These are phyloP conservation scores for Antennarius striatus DNA, from an alignment of 2,113 vertebrate species.

Conservation along the genomic window DNA sequence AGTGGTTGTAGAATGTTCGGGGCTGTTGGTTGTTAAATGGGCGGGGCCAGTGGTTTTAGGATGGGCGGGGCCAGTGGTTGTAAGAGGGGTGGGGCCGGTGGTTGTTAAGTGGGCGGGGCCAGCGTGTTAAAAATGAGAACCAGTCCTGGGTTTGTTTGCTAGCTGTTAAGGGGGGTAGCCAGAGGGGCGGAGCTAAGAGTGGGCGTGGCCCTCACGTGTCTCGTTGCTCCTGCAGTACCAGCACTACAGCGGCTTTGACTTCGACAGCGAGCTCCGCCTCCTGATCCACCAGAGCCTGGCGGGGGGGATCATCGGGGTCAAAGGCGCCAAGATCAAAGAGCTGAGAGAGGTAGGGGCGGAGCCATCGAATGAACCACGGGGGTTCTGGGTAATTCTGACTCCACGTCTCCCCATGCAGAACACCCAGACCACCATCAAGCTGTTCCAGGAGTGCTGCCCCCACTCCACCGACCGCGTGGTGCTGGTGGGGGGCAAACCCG, in stretches of 20 bases:
- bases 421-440: slow-evolving; percentile 98
- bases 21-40: no score
- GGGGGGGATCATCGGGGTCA: slow-evolving; percentile 97
- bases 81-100: no score
- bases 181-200: no score
- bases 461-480: slow-evolving; percentile 98
- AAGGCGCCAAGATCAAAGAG: slow-evolving; percentile 98
- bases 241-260: slow-evolving; percentile 96
- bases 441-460: slow-evolving; percentile 99
- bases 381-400: no score
- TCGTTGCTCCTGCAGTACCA: slow-evolving; percentile 81
- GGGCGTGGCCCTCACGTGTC: slow-evolving; percentile 47
- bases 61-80: no score
- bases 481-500: slow-evolving; percentile 95
- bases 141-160: no score
- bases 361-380: background rate
- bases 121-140: no score
- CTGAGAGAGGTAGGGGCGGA: slow-evolving; percentile 87
- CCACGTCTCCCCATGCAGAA: slow-evolving; percentile 95
- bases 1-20: no score
- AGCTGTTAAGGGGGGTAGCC: no score
- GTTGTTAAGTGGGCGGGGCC: no score
- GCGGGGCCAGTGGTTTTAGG: no score
- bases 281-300: slow-evolving; percentile 97
- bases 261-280: slow-evolving; percentile 95